Conservation (phyloP, 2,113 vertebrate genomes). For the Mustela lutreola region DNA sequence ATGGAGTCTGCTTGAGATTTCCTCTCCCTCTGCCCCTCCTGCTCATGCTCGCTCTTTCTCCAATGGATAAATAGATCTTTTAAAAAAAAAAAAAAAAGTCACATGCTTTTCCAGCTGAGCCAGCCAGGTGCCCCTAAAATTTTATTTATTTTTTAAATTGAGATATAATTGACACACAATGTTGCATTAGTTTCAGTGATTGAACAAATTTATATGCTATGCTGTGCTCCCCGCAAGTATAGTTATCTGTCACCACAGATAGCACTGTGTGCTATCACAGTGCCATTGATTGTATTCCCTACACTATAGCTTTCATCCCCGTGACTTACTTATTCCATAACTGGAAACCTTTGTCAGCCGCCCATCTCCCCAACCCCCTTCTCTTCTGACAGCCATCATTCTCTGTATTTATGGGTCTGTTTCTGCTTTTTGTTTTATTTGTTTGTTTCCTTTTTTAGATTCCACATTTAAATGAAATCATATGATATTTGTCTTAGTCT, state of each 20-base stretch:
- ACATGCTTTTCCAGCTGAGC: neutral
- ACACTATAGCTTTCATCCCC: neutral
- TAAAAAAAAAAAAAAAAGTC: neutral
- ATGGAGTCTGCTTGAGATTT: neutral
- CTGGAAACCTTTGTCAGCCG: neutral
- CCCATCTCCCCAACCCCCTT: neutral
- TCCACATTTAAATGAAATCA: neutral
- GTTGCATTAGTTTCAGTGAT: neutral
- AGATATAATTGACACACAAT: neutral
- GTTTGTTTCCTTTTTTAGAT: neutral
- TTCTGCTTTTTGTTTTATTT: neutral
- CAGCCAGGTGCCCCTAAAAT: neutral
- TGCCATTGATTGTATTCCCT: neutral
- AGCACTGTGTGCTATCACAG: neutral
- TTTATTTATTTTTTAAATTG: neutral
- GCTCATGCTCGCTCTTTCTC: neutral
- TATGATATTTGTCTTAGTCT: neutral
- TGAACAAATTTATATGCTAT: neutral
- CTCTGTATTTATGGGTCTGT: neutral
- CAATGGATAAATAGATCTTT: neutral
- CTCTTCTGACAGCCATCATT: neutral
- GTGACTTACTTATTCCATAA: neutral
- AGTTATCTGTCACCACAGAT: neutral
- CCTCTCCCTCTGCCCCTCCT: neutral
- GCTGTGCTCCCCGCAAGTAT: neutral